Percentiles rank a stretch among this genome's conserved stretches.
Evolutionary conservation across 2,888 invertebrate genomes (phyloP).

Genomic region (Leptopterna dolabrata): DNA sequence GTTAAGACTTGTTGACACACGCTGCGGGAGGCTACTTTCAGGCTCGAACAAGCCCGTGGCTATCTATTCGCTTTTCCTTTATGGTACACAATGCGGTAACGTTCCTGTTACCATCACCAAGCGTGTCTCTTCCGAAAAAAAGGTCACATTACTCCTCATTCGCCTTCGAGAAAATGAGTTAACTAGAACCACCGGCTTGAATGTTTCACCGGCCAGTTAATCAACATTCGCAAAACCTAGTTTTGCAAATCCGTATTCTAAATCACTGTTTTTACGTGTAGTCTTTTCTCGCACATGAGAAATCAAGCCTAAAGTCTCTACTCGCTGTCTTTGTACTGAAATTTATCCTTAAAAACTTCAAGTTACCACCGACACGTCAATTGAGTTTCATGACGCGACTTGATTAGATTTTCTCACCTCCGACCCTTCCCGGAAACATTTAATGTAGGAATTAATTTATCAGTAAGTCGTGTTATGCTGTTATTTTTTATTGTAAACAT

Average conservation of each 20-base stretch:
- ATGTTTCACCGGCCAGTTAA: background rate
- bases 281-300: background rate
- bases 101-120: background rate
- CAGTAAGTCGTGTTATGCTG: background rate
- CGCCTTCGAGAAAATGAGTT: background rate
- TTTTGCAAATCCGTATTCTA: background rate
- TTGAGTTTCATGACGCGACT: background rate
- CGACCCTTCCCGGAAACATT: background rate
- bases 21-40: background rate
- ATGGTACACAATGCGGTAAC: background rate
- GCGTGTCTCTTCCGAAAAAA: background rate
- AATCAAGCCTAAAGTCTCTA: too few species aligned
- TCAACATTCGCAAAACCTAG: background rate
- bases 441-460: background rate
- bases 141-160: background rate
- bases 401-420: background rate
- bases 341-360: background rate
- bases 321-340: too few species aligned
- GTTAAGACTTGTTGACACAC: background rate
- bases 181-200: background rate
- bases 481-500: background rate
- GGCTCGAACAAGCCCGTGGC: background rate
- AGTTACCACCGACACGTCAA: background rate
- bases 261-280: background rate
- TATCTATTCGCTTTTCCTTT: background rate